Percentiles rank a stretch among this genome's conserved stretches.
Evolutionary conservation across 2,113 vertebrate species (phyloP).

Genomic region (Xiphophorus maculatus): DNA sequence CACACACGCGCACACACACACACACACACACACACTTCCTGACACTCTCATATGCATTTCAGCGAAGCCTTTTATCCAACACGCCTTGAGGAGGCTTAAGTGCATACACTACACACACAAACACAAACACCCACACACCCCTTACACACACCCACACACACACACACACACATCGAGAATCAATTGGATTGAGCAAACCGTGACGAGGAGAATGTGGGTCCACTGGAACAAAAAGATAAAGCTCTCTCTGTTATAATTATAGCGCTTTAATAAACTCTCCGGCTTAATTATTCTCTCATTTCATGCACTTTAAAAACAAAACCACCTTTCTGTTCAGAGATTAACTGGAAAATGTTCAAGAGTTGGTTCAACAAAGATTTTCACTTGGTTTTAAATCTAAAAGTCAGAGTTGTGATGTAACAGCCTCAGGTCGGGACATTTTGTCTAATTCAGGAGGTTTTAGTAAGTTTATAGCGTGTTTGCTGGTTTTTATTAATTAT

Average conservation of each 20-base stretch:
- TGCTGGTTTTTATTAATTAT: no score
- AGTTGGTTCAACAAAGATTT: not conserved
- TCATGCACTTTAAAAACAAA: conserved; percentile 11
- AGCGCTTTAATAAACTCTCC: conserved; percentile 5
- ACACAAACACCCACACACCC: not conserved
- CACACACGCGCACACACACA: conserved; percentile 21
- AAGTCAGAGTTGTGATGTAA: not conserved
- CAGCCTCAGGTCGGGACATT: no score
- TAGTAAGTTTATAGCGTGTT: no score
- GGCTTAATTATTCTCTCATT: conserved; percentile 38
- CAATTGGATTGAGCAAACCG: conserved; percentile 25
- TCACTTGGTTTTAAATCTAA: not conserved
- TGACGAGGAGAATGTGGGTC: conserved; percentile 23
- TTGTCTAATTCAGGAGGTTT: no score
- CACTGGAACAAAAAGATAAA: conserved; percentile 15
- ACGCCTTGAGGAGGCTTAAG: conserved; percentile 64
- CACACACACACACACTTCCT: conserved; percentile 62
- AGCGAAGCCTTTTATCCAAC: conserved; percentile 65
- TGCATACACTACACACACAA: conserved; percentile 36
- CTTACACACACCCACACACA: not conserved
- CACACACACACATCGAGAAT: conserved; percentile 2
- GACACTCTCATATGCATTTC: conserved; percentile 59
- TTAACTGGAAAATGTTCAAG: not conserved
- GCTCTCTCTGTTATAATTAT: conserved; percentile 4
- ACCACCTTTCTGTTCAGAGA: conserved; percentile 9